phyloP scores from a whole-genome alignment of 2,888 invertebrate species.

The Trissoscelio sp. region DNA sequence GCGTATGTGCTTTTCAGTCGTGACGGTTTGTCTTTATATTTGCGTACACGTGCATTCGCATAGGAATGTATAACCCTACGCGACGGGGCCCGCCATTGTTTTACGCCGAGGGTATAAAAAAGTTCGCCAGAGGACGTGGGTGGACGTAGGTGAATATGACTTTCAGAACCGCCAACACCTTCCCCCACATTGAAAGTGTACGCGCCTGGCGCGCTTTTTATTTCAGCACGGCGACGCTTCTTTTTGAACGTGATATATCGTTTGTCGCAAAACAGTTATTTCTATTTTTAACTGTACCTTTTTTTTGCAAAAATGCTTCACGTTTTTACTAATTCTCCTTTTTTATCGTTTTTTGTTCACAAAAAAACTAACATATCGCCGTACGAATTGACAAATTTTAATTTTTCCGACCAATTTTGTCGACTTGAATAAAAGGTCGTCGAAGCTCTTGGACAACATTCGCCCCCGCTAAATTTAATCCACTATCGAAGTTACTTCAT shows the following conservation, averaged over 20 bases:
- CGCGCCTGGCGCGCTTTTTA: slow-evolving; percentile 58
- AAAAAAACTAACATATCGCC: too few relatives aligned
- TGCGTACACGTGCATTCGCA: slow-evolving; percentile 62
- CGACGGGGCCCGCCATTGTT: slow-evolving; percentile 68
- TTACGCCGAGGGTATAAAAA: slow-evolving; percentile 68
- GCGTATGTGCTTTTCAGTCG: slow-evolving; percentile 55
- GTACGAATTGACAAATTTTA: too few relatives aligned
- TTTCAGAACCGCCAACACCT: slow-evolving; percentile 68
- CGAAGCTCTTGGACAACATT: too few relatives aligned
- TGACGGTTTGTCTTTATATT: slow-evolving; percentile 63
- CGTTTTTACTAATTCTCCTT: too few relatives aligned
- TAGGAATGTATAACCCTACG: slow-evolving; percentile 66
- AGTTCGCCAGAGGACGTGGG: slow-evolving; percentile 67
- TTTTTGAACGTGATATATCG: slow-evolving; percentile 41
- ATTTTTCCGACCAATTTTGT: too few relatives aligned
- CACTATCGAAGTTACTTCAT: slow-evolving; percentile 2
- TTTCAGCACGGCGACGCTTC: slow-evolving; percentile 42
- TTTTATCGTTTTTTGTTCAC: neutral
- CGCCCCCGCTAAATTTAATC: slow-evolving; percentile 28
- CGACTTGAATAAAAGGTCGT: neutral
- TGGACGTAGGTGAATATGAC: slow-evolving; percentile 70
- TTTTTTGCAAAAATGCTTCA: neutral
- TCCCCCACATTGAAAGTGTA: slow-evolving; percentile 53
- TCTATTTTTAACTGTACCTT: slow-evolving; percentile 24
- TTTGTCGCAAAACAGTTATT: slow-evolving; percentile 18